Conservation (phyloP, 2,113 vertebrate genomes). For the Orcinus orca region DNA sequence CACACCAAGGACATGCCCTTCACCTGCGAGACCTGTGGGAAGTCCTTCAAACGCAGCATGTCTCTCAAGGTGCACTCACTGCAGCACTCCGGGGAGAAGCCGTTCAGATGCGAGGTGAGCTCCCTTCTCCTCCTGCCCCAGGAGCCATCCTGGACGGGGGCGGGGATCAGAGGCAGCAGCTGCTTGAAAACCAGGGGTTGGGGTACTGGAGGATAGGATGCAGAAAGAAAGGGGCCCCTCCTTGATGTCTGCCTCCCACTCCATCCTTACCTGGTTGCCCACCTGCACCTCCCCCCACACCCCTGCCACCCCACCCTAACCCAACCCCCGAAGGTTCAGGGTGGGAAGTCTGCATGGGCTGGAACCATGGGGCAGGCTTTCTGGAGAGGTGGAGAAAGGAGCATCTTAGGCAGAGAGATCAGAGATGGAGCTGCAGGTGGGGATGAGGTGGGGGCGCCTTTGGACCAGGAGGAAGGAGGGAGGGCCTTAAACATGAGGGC, state of each 20-base stretch:
- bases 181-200: not conserved
- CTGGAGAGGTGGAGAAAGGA: not conserved
- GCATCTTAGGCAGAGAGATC: not conserved
- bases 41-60: conserved; percentile 99
- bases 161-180: not conserved
- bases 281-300: no score
- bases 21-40: conserved; percentile 97
- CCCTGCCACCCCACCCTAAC: not conserved
- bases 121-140: not conserved
- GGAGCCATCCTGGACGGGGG: not conserved
- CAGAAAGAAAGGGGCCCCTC: not conserved
- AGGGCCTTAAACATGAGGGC: not conserved
- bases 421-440: not conserved
- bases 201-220: not conserved
- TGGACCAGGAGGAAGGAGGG: accelerated
- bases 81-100: conserved; percentile 97
- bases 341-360: not conserved
- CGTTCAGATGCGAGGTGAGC: conserved; percentile 96
- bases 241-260: not conserved
- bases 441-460: no score
- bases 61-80: conserved; percentile 97
- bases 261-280: not conserved
- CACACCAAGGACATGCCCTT: conserved; percentile 99
- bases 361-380: not conserved
- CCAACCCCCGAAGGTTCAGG: accelerated